phyloP scores from a whole-genome alignment of 2,113 vertebrate species.

The human region DNA sequence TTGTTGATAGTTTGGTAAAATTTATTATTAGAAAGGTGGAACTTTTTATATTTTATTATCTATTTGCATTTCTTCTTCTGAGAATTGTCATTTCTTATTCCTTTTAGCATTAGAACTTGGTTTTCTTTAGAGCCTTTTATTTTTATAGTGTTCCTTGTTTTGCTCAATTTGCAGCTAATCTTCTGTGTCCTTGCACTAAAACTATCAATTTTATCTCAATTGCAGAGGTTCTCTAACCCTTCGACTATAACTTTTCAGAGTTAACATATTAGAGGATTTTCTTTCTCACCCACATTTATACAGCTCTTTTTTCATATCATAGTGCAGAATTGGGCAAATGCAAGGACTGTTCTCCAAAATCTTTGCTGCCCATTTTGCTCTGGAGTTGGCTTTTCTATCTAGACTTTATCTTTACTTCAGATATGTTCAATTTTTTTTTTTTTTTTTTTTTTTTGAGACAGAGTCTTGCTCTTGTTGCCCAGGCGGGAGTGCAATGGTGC shows the following conservation, averaged over 20 bases:
- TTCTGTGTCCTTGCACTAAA: constrained; percentile 20
- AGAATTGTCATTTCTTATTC: not conserved
- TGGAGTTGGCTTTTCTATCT: not conserved
- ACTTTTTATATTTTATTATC: not conserved
- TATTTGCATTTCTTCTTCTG: constrained; percentile 18
- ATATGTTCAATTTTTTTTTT: not conserved
- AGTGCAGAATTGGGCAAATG: not conserved
- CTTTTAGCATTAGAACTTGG: not conserved
- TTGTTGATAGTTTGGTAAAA: not conserved
- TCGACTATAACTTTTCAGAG: not conserved
- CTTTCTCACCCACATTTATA: not conserved
- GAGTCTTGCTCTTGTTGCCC: too few relatives aligned
- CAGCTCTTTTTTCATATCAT: not conserved
- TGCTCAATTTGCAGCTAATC: not conserved
- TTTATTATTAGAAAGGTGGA: not conserved
- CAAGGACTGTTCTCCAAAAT: not conserved
- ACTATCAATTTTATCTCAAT: not conserved
- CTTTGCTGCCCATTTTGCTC: not conserved
- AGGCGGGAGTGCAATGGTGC: too few relatives aligned
- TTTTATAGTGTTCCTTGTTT: not conserved
- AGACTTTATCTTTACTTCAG: not conserved
- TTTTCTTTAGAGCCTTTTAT: constrained; percentile 2
- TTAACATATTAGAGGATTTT: not conserved
- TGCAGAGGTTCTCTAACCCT: not conserved
- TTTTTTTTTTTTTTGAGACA: too few relatives aligned